Conservation (phyloP, 2,113 vertebrate genomes). For the Felis chaus region DNA sequence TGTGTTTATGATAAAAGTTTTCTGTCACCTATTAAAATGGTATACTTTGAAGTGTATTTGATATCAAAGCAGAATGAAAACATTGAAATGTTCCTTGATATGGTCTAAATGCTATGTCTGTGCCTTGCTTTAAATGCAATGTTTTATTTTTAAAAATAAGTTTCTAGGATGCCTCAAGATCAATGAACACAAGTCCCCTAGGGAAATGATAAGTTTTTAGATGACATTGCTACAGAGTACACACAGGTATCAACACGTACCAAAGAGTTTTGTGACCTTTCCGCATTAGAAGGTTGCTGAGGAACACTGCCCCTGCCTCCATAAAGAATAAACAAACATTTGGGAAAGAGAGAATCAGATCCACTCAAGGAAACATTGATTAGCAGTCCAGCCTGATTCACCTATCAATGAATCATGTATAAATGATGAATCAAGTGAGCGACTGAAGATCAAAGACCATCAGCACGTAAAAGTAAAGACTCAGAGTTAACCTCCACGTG, state of each 20-base stretch:
- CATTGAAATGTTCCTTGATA: neutral
- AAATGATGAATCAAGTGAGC: constrained; percentile 56
- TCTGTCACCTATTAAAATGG: neutral
- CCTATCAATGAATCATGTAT: constrained; percentile 63
- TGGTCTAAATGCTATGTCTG: neutral
- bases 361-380: constrained; percentile 55
- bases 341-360: constrained; percentile 20
- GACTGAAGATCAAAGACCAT: constrained; percentile 61
- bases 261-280: neutral
- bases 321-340: constrained; percentile 22
- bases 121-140: neutral
- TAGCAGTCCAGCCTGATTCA: constrained; percentile 50
- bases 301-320: neutral
- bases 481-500: neutral
- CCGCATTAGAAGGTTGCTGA: neutral
- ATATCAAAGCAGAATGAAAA: constrained; percentile 27
- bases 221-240: neutral
- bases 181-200: neutral
- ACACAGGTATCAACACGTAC: neutral
- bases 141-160: constrained; percentile 14
- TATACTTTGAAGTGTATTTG: neutral
- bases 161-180: neutral
- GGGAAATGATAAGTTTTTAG: neutral
- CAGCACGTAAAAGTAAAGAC: neutral
- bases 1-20: neutral